A percentile compares a stretch with the other conserved stretches of the same genome.
Conservation (phyloP, 2,797 vertebrate genomes). For the Mionectes olivaceus region DNA sequence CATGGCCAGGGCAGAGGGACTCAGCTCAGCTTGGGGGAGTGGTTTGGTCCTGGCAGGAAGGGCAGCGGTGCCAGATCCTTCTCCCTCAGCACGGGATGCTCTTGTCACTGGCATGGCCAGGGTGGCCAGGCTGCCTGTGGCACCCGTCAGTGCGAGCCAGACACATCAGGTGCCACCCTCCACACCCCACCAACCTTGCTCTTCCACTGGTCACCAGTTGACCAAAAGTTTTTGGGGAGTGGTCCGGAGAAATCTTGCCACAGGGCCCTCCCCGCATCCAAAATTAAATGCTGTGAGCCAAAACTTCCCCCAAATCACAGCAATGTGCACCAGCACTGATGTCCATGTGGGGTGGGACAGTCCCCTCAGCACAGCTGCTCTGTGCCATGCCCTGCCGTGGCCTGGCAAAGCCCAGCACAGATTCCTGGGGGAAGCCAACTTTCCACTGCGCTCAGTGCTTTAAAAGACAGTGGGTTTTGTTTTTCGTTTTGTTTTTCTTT, state of each 20-base stretch:
- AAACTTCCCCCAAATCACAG: not conserved
- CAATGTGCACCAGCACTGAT: fast-evolving
- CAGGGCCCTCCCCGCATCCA: not conserved
- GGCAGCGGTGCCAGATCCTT: fast-evolving
- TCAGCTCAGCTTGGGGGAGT: not conserved
- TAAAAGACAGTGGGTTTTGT: not conserved
- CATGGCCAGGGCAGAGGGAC: not conserved
- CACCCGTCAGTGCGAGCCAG: fast-evolving
- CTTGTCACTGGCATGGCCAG: fast-evolving
- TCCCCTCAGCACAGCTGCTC: not conserved
- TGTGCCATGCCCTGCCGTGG: not conserved
- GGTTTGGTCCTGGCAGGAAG: not conserved
- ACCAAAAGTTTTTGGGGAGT: not conserved
- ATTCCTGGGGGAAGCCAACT: constrained; percentile 23
- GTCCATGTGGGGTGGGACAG: fast-evolving
- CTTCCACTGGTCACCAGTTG: not conserved
- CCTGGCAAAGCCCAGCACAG: not conserved
- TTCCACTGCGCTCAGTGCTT: not conserved
- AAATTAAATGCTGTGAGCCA: not conserved
- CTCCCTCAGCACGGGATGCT: fast-evolving
- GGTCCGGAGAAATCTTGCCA: not conserved
- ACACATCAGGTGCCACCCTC: not conserved
- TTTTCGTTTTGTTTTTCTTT: not conserved
- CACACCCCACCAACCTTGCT: not conserved
- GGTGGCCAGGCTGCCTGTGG: not conserved